These are phyloP conservation scores for Agrochola macilenta DNA, from an alignment of 2,888 invertebrate genomes.

Conservation along the genomic window DNA sequence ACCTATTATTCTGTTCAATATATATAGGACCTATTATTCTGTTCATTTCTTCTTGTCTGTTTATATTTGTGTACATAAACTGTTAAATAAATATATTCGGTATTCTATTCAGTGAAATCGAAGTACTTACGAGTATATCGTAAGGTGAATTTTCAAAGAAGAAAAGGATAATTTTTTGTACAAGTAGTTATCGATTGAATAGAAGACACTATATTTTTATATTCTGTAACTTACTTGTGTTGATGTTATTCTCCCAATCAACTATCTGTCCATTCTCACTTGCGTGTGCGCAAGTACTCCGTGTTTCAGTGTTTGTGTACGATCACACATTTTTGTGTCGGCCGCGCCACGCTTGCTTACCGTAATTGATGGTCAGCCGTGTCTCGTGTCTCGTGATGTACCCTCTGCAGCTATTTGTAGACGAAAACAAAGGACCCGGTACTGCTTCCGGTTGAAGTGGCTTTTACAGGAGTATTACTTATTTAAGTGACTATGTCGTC, in stretches of 20 bases:
- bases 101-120: no score
- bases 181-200: no score
- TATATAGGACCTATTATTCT: no score
- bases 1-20: no score
- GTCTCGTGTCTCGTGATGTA: conserved; percentile 1
- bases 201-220: no score
- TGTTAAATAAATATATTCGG: no score
- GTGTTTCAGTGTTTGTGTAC: conserved; percentile 60
- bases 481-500: background rate
- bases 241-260: background rate
- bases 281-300: conserved; percentile 46
- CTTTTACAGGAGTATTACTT: background rate
- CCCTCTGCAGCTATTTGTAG: conserved; percentile 48
- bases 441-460: conserved; percentile 39
- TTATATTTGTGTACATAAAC: no score
- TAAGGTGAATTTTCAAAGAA: no score
- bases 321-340: conserved; percentile 56
- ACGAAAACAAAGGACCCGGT: conserved; percentile 40
- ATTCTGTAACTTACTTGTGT: no score
- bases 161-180: no score
- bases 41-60: no score
- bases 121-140: no score
- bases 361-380: conserved; percentile 63
- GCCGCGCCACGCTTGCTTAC: conserved; percentile 58
- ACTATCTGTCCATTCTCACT: conserved; percentile 15